Base-by-base conservation (phyloP, 1,140 invertebrate species). In the Neotoxoptera formosana region DNA sequence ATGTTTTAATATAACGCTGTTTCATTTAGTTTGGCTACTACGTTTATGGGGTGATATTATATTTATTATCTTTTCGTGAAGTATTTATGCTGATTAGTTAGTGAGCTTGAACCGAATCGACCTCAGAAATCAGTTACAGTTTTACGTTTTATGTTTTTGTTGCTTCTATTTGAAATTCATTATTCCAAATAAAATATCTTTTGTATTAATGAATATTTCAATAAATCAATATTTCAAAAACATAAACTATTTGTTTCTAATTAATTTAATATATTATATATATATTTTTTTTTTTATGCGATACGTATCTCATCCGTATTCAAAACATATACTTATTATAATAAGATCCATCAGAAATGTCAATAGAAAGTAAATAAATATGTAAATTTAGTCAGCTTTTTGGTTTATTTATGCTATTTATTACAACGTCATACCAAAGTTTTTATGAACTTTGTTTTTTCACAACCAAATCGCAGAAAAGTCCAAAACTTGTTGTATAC, bases 381-480 rank as follows among this genome's bases (percentile, higher is more conserved):
- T 53, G 48, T 53, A 89, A 53, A 89, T 89, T 36, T 51, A 6
- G 2, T 30, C 2, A 1, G n/a, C 9, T 25, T 14, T 36, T 89
- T 36, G n/a, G 48, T 53, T 53, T 89, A 36, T 53, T 53, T 53
- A 89, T 89, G 17, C 25, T 47, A 45, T 86, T 86, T 86, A 86
- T 25, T 47, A n/a, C 9, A 36, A 36, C 53, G 87, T 34, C n/a
- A 88, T n/a, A 51, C 30, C 17, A 53, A 88, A 88, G 87, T 53
- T 88, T 51, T 88, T 88, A 53, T 51, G 48, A 88, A 88, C 20
- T 88, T 36, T 23, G 8, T 21, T 53, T 86, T 88, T 88, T 88
- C 87, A 51, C 48, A 36, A 53, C n/a, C 17, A 23, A 87, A 47
- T 87, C 14, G 17, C 30, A 7, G 34, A 51, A 1, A 53, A 88